phyloP scores from a whole-genome alignment of 2,797 vertebrate species.

The Anas bahamensis region DNA sequence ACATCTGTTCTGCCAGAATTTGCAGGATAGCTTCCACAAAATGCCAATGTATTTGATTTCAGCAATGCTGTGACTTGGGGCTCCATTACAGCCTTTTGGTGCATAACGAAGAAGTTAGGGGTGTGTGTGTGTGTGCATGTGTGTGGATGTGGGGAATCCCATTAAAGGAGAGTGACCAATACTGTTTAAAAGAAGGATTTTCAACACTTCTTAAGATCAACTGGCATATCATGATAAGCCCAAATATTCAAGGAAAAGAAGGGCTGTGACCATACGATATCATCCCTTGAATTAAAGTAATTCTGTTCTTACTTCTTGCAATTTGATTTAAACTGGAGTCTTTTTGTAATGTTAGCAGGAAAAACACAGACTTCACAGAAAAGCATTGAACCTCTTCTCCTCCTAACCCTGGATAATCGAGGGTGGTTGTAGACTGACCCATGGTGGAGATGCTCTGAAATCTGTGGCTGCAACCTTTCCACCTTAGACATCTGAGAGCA shows the following conservation, averaged over 20 bases:
- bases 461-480: not conserved
- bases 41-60: not conserved
- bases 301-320: not conserved
- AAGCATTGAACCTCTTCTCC: not conserved
- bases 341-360: not conserved
- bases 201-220: not conserved
- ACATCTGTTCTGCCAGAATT: slow-evolving; percentile 1
- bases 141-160: not conserved
- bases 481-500: not conserved
- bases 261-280: not conserved
- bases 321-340: not conserved
- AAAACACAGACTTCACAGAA: not conserved
- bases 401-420: not conserved
- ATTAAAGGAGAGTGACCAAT: not conserved
- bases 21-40: not conserved
- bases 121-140: not conserved
- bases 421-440: not conserved
- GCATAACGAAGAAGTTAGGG: not conserved
- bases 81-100: not conserved
- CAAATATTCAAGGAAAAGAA: not conserved
- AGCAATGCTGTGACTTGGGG: not conserved
- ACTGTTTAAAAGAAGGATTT: not conserved
- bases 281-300: not conserved
- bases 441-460: not conserved
- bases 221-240: not conserved